Base-by-base conservation (phyloP, 2,888 invertebrate species). In the Timema podura region DNA sequence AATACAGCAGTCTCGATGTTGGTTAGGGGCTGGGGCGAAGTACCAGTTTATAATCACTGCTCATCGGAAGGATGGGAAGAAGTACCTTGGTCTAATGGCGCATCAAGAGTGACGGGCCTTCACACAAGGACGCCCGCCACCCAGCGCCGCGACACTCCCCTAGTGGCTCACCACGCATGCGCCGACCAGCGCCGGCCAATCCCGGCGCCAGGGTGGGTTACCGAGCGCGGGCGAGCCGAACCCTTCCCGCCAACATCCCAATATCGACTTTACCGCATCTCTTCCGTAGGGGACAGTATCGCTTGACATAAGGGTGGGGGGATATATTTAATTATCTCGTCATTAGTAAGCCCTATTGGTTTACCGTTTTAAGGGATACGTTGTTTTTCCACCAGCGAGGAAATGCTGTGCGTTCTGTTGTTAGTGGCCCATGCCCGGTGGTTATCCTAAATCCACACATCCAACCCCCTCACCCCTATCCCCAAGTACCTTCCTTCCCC, bases 181-280 rank as follows among this genome's bases (percentile, higher is more conserved):
- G 71, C 68, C 16, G 51, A 15, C 48, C 67, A 51, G 44, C 57
- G 45, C 67, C 68, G 66, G 68, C 73, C 73, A 73, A 73, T 73
- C 71, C 68, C 49, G 64, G 65, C 69, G 66, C 59, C 59, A 51
- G 70, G 67, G 72, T 69, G 72, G 72, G 71, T 66, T 68, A 68
- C 71, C 69, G 64, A 47, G 72, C 67, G 69, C 69, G 70, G 73
- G 73, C 73, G 72, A 72, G 68, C 70, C 64, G 71, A 71, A 70
- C 71, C 69, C 66, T 49, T 59, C 49, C 45, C 71, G 16, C 54
- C n/a, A 54, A 65, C 72, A 71, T 66, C 67, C 73, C 16, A 72
- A 64, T 72, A 72, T 72, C 73, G 72, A 69, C 73, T 72, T 72
- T 70, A 71, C 67, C 30, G 49, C 49, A 68, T 48, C 49, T 68